phyloP scores from a whole-genome alignment of 1,140 invertebrate species.

The Pogonomyrmex californicus region DNA sequence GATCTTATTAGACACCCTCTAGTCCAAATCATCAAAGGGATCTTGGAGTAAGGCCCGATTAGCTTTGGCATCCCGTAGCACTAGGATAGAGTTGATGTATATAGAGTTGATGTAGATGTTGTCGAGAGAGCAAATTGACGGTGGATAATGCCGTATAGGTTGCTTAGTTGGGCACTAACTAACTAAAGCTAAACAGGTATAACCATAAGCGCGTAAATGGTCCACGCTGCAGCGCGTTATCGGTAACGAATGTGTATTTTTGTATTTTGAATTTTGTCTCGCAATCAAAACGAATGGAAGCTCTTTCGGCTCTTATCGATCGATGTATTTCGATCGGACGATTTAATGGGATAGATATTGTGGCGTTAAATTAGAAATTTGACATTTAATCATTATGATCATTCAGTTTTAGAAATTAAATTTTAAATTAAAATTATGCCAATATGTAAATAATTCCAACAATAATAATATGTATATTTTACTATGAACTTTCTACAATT shows the following conservation, averaged over 20 bases:
- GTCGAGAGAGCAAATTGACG: constrained; percentile 67
- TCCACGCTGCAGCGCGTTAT: neutral
- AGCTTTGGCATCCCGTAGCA: constrained; percentile 70
- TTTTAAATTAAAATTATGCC: constrained; percentile 1
- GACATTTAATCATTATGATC: neutral
- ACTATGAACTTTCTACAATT: constrained; percentile 2
- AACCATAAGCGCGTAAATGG: constrained; percentile 56
- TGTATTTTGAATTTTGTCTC: neutral
- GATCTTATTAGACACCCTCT: constrained; percentile 66
- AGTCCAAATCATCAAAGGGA: constrained; percentile 77
- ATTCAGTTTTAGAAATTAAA: too few relatives aligned
- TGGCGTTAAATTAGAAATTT: neutral
- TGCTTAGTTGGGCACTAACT: constrained; percentile 69
- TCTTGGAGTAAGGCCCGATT: constrained; percentile 70
- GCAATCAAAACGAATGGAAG: neutral
- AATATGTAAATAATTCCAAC: neutral
- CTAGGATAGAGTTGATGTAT: constrained; percentile 2
- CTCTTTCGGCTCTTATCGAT: neutral
- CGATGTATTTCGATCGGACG: neutral
- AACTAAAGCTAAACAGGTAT: constrained; percentile 71
- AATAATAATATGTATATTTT: neutral
- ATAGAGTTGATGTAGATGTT: constrained; percentile 68
- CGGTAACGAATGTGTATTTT: neutral
- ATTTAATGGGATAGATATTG: neutral
- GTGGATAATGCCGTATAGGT: constrained; percentile 66